Base-by-base conservation (phyloP, 2,113 vertebrate genomes). In the Myiopsitta monachus region DNA sequence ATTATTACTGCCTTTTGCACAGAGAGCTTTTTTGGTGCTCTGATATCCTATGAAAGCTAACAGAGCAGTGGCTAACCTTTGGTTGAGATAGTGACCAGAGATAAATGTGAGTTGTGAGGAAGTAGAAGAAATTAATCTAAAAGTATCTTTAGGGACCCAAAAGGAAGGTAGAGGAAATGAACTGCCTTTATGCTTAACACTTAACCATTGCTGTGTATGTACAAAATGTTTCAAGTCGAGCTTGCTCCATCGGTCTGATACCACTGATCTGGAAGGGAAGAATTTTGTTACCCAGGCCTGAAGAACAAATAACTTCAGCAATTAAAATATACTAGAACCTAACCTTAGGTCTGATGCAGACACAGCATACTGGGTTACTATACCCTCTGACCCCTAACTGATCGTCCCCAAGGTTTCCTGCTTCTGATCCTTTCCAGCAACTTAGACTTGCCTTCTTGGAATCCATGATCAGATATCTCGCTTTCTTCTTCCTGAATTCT, bases 311-410 rank as follows among this genome's bases (percentile, higher is more conserved):
- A 28, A 5, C 11, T 63, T 51, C 16, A 89, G 41, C 46, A 62
- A 15, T 11, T 83, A 44, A 57, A 52, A 41, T 3, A 7, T 1
- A 11, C 7, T 43, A 4, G 4, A 23, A 7, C 51, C 83, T 86
- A 72, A 38, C 41, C 27, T 44, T 6, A 9, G 33, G 36, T 59
- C 5, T 36, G 47, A 9, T 44, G 26, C 6, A 61, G 68, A 11
- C 31, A 21, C 14, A 39, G 33, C 27, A 2, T 12, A 3, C 5
- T 0, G 1, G 51, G 36, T 15, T 14, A 7, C 61, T 51, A 1
- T 39, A 68, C 23, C 22, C 39, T 76, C 36, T 26, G 75, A 55
- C 28, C 22, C 41, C 0, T 33, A 47, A 23, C 67, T 28, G 43
- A 82, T 87, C 24, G 33, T n/a, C 5, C 51, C 13, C 31, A 72